These are phyloP conservation scores for Hyalella azteca DNA, from an alignment of 2,888 invertebrate species.

Conservation along the genomic window DNA sequence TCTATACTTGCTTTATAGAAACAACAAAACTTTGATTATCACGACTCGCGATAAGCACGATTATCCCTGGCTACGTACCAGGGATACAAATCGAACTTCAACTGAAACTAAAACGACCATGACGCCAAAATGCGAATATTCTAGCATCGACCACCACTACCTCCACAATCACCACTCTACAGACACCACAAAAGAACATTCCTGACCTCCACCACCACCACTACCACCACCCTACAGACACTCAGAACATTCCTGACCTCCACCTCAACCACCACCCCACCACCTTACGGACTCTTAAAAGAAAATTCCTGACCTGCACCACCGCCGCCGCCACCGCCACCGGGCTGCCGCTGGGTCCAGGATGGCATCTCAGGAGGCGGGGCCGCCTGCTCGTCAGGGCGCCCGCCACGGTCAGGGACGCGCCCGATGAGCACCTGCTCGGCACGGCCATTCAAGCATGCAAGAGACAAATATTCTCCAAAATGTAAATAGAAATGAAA, in stretches of 20 bases:
- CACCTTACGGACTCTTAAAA: not conserved
- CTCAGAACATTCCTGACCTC: not conserved
- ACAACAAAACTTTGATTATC: too few relatives aligned
- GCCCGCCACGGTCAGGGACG: slow-evolving; percentile 94
- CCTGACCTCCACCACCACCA: not conserved
- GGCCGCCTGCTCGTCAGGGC: slow-evolving; percentile 86
- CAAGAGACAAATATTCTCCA: too few relatives aligned
- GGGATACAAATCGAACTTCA: too few relatives aligned
- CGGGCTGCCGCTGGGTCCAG: slow-evolving; percentile 74
- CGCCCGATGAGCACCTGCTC: slow-evolving; percentile 61
- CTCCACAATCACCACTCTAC: not conserved
- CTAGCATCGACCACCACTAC: not conserved
- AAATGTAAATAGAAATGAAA: too few relatives aligned
- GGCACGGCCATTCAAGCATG: not conserved
- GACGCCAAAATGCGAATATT: too few relatives aligned
- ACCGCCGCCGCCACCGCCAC: slow-evolving; percentile 44
- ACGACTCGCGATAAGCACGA: too few relatives aligned
- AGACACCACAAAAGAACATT: not conserved
- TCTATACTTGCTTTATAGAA: too few relatives aligned
- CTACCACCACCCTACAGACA: not conserved
- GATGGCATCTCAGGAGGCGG: slow-evolving; percentile 98
- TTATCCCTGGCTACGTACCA: too few relatives aligned
- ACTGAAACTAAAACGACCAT: too few relatives aligned
- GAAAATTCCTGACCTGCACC: not conserved
- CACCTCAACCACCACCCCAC: not conserved